Conservation (phyloP, 2,797 vertebrate species). For the Adrianichthys oophorus region DNA sequence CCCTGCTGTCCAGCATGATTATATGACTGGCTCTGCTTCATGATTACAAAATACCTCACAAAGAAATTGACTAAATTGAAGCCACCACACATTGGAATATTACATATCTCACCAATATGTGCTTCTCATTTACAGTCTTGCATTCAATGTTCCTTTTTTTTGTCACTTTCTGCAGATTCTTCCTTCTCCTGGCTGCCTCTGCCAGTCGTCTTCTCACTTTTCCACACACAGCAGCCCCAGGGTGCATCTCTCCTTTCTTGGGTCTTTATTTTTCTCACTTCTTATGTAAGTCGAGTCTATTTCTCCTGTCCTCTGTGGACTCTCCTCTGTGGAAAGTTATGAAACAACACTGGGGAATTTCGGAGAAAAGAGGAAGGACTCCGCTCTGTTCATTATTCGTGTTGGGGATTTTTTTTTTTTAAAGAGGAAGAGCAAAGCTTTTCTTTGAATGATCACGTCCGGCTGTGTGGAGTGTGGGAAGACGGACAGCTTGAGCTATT, state of each 20-base stretch:
- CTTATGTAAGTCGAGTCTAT: conserved; percentile 72
- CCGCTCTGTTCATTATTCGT: conserved; percentile 58
- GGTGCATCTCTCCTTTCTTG: conserved; percentile 61
- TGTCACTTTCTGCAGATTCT: conserved; percentile 41
- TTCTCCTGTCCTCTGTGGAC: conserved; percentile 69
- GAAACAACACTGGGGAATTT: conserved; percentile 65
- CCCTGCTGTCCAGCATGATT: conserved; percentile 30
- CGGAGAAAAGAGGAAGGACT: conserved; percentile 54
- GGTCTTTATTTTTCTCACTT: conserved; percentile 43
- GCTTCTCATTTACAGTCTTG: conserved; percentile 35
- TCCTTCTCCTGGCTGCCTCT: conserved; percentile 35
- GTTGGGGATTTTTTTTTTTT: conserved; percentile 48
- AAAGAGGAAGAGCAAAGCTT: conserved; percentile 54
- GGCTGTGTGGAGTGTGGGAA: conserved; percentile 38
- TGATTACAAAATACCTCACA: conserved; percentile 35
- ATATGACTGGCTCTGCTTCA: conserved; percentile 24
- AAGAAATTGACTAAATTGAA: conserved; percentile 34
- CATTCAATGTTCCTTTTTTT: conserved; percentile 56
- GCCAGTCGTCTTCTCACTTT: conserved; percentile 42
- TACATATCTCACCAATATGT: conserved; percentile 23
- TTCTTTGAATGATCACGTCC: conserved; percentile 57
- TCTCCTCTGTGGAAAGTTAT: conserved; percentile 66
- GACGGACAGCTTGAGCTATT: conserved; percentile 36
- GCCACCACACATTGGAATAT: conserved; percentile 26
- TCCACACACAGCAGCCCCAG: conserved; percentile 53